Evolutionary conservation across 2,113 vertebrate genomes (phyloP).

Genomic region (Heptranchias perlo): DNA sequence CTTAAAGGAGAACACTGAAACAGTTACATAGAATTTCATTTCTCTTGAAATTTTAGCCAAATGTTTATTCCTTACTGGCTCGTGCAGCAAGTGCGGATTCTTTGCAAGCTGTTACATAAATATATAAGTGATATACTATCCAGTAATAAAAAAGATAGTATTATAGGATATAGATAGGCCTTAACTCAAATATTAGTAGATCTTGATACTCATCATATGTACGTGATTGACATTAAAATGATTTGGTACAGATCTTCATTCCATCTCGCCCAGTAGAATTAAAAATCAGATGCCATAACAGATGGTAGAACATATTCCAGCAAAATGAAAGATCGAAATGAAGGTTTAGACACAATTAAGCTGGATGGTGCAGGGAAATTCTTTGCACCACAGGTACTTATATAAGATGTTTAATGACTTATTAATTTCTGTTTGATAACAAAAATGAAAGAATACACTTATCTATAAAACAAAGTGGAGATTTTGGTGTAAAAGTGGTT

Average conservation of each 20-base stretch:
- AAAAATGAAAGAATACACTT: background rate
- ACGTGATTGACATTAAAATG: background rate
- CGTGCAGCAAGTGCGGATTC: background rate
- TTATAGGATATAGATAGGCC: background rate
- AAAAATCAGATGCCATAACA: background rate
- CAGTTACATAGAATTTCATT: background rate
- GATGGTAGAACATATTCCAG: background rate
- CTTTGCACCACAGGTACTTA: background rate
- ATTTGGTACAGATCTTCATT: background rate
- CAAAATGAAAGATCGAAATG: background rate
- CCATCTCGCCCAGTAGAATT: background rate
- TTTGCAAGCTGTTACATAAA: background rate
- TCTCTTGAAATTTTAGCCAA: background rate
- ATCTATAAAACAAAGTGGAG: background rate
- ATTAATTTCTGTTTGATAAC: background rate
- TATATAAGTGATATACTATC: background rate
- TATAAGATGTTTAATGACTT: background rate
- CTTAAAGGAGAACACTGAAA: background rate
- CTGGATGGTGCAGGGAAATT: background rate
- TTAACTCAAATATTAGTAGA: background rate
- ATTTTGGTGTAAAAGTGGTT: background rate
- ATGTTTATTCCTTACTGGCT: background rate
- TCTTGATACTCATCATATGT: background rate
- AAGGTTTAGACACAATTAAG: background rate
- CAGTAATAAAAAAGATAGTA: background rate